These are phyloP conservation scores for Calephelis nemesis DNA, from an alignment of 1,140 invertebrate species.

Conservation along the genomic window DNA sequence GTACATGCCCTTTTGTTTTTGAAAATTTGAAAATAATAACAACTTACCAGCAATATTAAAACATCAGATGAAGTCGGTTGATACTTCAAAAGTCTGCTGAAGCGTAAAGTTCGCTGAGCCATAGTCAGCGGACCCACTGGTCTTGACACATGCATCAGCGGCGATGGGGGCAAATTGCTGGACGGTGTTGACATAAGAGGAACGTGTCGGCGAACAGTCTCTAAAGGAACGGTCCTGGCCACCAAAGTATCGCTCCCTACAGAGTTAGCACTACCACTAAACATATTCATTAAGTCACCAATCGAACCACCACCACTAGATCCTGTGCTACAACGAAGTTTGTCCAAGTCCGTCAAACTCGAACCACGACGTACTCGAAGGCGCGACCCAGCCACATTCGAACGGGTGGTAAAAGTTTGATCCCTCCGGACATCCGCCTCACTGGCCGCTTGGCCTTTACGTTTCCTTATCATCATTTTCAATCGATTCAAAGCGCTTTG, in stretches of 20 bases:
- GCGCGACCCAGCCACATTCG: constrained; percentile 50
- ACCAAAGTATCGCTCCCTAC: constrained; percentile 83
- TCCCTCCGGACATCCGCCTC: constrained; percentile 66
- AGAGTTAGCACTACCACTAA: constrained; percentile 84
- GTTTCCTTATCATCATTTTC: constrained; percentile 56
- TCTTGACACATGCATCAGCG: constrained; percentile 63
- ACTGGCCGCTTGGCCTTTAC: constrained; percentile 63
- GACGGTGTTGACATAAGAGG: constrained; percentile 58
- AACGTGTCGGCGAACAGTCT: constrained; percentile 82
- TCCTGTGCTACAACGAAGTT: constrained; percentile 78
- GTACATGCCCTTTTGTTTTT: too few species aligned
- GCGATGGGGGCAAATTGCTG: constrained; percentile 60
- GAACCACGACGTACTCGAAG: constrained; percentile 83
- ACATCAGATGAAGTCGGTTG: constrained; percentile 67
- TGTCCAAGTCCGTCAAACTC: constrained; percentile 86
- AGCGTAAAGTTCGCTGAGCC: constrained; percentile 83
- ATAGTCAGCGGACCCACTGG: constrained; percentile 78
- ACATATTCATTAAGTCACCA: constrained; percentile 89
- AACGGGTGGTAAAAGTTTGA: constrained; percentile 42
- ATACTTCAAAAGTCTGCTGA: constrained; percentile 82
- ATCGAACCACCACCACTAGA: constrained; percentile 83
- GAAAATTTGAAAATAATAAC: not conserved
- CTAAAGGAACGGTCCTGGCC: constrained; percentile 84
- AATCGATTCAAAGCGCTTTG: constrained; percentile 25
- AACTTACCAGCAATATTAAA: constrained; percentile 63